Evolutionary conservation across 2,113 vertebrate genomes (phyloP), one percentile per base, ranked within the genome.

Genomic region (Gopherus evgoodei): DNA sequence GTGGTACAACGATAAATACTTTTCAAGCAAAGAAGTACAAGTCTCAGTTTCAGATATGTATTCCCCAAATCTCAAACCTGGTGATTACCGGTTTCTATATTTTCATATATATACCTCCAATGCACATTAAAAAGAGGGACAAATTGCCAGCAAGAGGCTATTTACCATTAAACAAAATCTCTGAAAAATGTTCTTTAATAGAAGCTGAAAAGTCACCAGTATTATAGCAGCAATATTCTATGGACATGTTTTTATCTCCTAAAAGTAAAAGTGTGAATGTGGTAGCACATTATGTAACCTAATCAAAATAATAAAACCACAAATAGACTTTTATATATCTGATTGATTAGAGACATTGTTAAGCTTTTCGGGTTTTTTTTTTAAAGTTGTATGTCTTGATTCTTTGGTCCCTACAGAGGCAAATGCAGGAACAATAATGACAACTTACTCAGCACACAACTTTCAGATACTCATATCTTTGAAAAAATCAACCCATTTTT

Each of bases 261-360:
- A 6, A 44, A 95, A 96, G 42, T 59, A 92, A 85, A 65, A 27
- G n/a, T n/a, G 65, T 87, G 57, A 96, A 90, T 53, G 38, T 29
- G 93, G 79, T 29, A 92, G 50, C 59, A 93, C 84, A 88, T 8
- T 3, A 91, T 81, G 49, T 27, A 90, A 93, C 86, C 25, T 78
- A 87, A 86, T 59, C 52, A 90, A 79, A 84, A 80, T 50, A 93
- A 83, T 75, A 95, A 89, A 95, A 53, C 13, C 53, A 78, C 21
- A 83, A 90, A 87, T 8, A 0, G 80, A 65, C 82, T 89, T 90
- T 81, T 44, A 88, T 85, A 25, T 47, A 78, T 89, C 93, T 22
- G 13, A 19, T 22, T 6, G 24, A 83, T 82, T 42, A 49, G 14
- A 83, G 88, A 82, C 21, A 83, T 7, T 56, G 81, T 35, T 17